Conservation (phyloP, 2,797 vertebrate genomes). For the Steatocranus sp. region DNA sequence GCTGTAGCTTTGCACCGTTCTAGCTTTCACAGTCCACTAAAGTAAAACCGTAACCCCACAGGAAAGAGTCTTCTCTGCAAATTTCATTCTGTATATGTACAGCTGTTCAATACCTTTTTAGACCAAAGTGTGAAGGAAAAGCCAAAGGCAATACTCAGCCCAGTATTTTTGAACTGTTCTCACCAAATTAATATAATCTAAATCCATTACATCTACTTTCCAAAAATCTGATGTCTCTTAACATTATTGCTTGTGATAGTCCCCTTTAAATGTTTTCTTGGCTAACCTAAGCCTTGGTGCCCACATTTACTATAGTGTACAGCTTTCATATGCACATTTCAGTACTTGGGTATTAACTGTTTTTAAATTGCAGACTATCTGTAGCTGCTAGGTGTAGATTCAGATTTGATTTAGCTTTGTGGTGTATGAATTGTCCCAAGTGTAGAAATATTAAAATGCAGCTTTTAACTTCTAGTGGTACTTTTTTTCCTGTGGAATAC, state of each 20-base stretch:
- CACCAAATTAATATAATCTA: not conserved
- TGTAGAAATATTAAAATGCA: not conserved
- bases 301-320: not conserved
- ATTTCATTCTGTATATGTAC: not conserved
- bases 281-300: not conserved
- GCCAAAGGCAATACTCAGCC: not conserved
- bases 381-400: not conserved
- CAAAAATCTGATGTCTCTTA: not conserved
- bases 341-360: not conserved
- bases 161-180: not conserved
- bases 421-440: conserved; percentile 2
- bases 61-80: not conserved
- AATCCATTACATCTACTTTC: not conserved
- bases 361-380: not conserved
- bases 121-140: not conserved
- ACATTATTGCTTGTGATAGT: not conserved
- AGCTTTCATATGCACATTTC: not conserved
- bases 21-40: not conserved
- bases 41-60: not conserved
- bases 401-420: conserved; percentile 7
- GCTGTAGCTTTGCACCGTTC: not conserved
- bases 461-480: not conserved
- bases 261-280: not conserved
- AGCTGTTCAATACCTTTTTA: not conserved
- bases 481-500: not conserved